Evolutionary conservation across 2,888 invertebrate genomes (phyloP).

Genomic region (Ectemnius cavifrons): DNA sequence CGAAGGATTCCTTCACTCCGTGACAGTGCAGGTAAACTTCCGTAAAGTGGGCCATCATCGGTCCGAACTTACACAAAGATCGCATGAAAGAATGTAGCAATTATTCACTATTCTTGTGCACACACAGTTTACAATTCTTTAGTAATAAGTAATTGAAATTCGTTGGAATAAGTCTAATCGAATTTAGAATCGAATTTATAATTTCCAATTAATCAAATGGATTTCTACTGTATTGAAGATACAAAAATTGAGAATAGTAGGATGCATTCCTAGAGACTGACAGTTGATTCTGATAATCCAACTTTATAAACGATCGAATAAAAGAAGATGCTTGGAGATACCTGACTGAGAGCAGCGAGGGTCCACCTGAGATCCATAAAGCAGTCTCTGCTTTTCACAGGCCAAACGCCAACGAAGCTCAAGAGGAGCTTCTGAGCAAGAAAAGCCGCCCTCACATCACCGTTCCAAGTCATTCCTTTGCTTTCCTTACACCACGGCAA

Average conservation of each 20-base stretch:
- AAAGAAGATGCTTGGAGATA: background rate
- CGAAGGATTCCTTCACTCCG: slow-evolving; percentile 51
- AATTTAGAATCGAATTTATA: background rate
- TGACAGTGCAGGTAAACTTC: slow-evolving; percentile 58
- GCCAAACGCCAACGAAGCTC: slow-evolving; percentile 49
- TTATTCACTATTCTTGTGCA: no score
- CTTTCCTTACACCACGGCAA: background rate
- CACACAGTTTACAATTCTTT: background rate
- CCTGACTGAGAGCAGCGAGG: slow-evolving; percentile 26
- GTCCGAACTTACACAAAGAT: slow-evolving; percentile 10
- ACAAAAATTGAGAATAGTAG: no score
- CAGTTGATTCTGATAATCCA: background rate
- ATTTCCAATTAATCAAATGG: no score
- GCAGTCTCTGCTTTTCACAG: slow-evolving; percentile 7
- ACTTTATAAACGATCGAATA: background rate
- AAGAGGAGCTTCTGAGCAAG: slow-evolving; percentile 16
- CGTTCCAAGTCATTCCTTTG: slow-evolving; percentile 16
- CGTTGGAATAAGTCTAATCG: no score
- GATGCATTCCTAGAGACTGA: no score
- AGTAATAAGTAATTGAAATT: background rate
- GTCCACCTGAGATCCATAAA: slow-evolving; percentile 35
- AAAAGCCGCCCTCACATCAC: slow-evolving; percentile 11
- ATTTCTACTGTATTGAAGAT: no score
- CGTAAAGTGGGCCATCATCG: slow-evolving; percentile 44
- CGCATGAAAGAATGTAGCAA: no score